Evolutionary conservation across 2,797 vertebrate species (phyloP), one percentile per base, ranked within the genome.

Genomic region (Betta splendens): DNA sequence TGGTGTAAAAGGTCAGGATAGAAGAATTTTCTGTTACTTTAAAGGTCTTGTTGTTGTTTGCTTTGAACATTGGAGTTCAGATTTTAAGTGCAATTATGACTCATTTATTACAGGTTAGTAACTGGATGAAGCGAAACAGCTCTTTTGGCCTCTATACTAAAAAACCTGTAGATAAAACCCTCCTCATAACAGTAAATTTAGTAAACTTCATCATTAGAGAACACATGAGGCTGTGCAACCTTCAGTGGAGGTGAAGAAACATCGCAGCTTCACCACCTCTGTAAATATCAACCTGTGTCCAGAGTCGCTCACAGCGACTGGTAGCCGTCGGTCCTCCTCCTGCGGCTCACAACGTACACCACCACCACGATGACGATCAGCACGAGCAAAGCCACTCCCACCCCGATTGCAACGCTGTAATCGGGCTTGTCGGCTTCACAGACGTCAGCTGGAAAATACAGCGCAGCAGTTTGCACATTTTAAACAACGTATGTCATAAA

Each of bases 311-410:
- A 97, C 50, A 97, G 90, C 3, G 92, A 60, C 87, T 96, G 93
- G 85, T 97, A 97, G 2, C 92, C 86, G 0, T 77, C 45, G 0
- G 72, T 72, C 55, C 85, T 90, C 60, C 5, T 86, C 45, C 26
- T 85, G 39, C 93, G 87, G 33, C 89, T 75, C 23, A 95, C 12
- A 2, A 93, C 33, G 70, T 94, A 94, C 22, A 77, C 92, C 7
- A 92, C n/a, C 5, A 96, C 40, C 60, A 95, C 93, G 1, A 95
- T 72, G 33, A 91, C 0, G 10, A 97, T 90, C 48, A 97, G 93
- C 57, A 94, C 69, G 15, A 94, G 75, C 6, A 94, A 81, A 2
- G 92, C 79, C 9, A 97, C 58, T 0, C 92, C 94, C 10, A 97
- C 92, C 0, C 85, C 88, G 1, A 97, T 91, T 43, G 94, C 93